A percentile compares a stretch with the other conserved stretches of the same genome.
Conservation (phyloP, 2,888 invertebrate genomes). For the Belgica antarctica region DNA sequence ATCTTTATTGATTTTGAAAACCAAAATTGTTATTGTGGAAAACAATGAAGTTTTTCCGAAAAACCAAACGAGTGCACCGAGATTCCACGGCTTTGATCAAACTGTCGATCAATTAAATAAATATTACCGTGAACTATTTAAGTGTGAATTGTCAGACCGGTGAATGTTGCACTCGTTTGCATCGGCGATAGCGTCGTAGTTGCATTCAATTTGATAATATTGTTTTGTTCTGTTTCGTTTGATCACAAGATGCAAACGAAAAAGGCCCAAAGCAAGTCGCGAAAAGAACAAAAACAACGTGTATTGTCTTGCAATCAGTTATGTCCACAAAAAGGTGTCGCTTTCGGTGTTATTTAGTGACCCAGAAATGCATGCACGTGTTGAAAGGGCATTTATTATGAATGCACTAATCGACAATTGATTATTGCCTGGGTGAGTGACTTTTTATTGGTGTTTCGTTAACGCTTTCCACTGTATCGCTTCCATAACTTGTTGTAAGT, state of each 20-base stretch:
- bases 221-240: not conserved
- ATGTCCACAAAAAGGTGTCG: not conserved
- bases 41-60: conserved; percentile 31
- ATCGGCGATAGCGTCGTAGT: not conserved
- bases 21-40: conserved; percentile 27
- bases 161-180: not conserved
- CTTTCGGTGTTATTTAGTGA: not conserved
- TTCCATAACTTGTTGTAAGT: too few species aligned
- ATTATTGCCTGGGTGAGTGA: too few species aligned
- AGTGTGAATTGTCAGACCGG: not conserved
- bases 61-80: not conserved
- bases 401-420: too few species aligned
- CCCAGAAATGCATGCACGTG: not conserved
- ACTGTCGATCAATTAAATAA: conserved; percentile 36
- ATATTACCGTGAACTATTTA: not conserved
- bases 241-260: conserved; percentile 15
- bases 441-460: too few species aligned
- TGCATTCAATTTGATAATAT: conserved; percentile 11
- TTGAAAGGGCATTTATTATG: too few species aligned
- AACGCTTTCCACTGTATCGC: too few species aligned
- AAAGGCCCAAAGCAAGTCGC: not conserved
- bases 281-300: not conserved
- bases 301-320: not conserved
- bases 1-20: conserved; percentile 42
- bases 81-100: not conserved